Percentiles rank a stretch among this genome's conserved stretches.
phyloP scores from a whole-genome alignment of 2,797 vertebrate species.

The Saxicola maurus region DNA sequence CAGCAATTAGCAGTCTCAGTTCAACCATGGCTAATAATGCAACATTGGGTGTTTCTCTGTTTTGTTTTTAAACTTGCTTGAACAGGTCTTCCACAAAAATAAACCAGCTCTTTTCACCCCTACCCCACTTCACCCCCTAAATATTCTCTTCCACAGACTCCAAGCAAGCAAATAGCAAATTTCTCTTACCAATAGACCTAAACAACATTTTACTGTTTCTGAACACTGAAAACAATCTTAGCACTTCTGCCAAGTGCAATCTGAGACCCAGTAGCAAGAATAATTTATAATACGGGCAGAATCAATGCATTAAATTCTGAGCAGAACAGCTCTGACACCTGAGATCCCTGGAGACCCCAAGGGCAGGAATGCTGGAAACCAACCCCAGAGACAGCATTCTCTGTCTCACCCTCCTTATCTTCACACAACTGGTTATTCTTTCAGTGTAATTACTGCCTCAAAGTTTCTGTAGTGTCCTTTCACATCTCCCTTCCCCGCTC shows the following conservation, averaged over 20 bases:
- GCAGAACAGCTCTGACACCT: neutral
- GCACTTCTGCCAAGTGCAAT: neutral
- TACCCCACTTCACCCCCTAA: fast-evolving
- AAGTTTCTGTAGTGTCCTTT: fast-evolving
- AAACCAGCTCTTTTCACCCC: fast-evolving
- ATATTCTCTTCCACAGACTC: neutral
- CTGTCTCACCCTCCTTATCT: neutral
- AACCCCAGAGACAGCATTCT: neutral
- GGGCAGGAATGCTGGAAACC: fast-evolving
- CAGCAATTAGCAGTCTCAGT: neutral
- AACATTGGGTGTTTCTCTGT: fast-evolving
- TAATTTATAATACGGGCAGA: fast-evolving
- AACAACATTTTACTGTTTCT: neutral
- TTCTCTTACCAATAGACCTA: fast-evolving
- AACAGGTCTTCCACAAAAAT: neutral
- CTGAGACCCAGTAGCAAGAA: neutral
- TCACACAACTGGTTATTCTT: neutral
- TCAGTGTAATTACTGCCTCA: fast-evolving
- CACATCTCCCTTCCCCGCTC: neutral
- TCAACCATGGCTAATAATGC: neutral
- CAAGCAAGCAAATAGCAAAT: fast-evolving
- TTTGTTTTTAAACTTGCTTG: neutral
- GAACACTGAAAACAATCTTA: neutral
- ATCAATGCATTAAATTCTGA: neutral
- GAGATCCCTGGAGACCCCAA: fast-evolving